phyloP scores from a whole-genome alignment of 1,140 invertebrate species.

The Bombus cullumanus region DNA sequence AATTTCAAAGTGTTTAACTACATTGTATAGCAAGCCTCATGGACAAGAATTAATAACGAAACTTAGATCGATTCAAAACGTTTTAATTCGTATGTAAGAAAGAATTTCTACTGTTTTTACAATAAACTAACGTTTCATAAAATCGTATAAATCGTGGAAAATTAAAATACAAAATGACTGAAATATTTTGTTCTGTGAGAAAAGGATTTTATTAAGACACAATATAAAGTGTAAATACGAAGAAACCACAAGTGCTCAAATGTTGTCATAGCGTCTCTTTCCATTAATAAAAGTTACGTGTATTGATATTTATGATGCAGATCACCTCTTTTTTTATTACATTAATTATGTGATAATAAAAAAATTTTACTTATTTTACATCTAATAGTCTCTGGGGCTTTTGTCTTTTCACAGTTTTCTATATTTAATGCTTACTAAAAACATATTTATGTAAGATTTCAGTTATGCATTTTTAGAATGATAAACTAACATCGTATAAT shows the following conservation, averaged over 20 bases:
- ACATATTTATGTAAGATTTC: not conserved
- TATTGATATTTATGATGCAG: not conserved
- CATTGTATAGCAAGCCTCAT: conserved; percentile 87
- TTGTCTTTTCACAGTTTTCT: too few relatives aligned
- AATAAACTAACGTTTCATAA: conserved; percentile 16
- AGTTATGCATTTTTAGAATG: not conserved
- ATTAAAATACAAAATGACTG: not conserved
- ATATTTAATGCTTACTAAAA: not conserved
- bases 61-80: conserved; percentile 83
- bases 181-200: not conserved
- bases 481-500: not conserved
- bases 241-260: conserved; percentile 4
- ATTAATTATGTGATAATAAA: conserved; percentile 16
- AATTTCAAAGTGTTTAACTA: conserved; percentile 86
- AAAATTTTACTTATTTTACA: not conserved
- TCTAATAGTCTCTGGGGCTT: not conserved
- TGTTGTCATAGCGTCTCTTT: conserved; percentile 19
- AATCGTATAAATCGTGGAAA: conserved; percentile 30
- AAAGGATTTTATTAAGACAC: not conserved
- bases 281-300: conserved; percentile 13
- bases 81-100: conserved; percentile 79
- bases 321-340: not conserved
- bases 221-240: conserved; percentile 25
- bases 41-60: conserved; percentile 83
- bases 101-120: not conserved